Conservation (phyloP, 1,140 invertebrate genomes). For the Lepeophtheirus salmonis region DNA sequence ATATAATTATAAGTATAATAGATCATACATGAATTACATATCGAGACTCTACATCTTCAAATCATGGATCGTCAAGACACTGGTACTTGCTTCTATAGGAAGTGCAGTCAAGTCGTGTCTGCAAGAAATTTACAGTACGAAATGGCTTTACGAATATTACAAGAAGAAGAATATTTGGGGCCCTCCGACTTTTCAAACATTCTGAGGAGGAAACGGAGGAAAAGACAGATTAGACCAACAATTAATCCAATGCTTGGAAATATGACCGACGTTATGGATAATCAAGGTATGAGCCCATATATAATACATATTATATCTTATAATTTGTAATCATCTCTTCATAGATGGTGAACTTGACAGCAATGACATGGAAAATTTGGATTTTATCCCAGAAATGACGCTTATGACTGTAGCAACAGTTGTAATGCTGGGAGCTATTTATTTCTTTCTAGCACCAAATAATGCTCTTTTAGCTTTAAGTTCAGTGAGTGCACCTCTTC, state of each 20-base stretch:
- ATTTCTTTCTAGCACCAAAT: too few relatives aligned
- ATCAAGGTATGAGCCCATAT: too few relatives aligned
- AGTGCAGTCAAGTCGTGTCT: not conserved
- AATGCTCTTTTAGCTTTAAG: not conserved
- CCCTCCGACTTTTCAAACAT: not conserved
- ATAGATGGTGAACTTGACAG: too few relatives aligned
- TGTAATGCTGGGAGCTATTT: too few relatives aligned
- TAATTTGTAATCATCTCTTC: too few relatives aligned
- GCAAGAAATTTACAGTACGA: not conserved
- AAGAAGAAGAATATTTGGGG: not conserved
- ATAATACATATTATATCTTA: too few relatives aligned
- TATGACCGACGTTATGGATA: too few relatives aligned
- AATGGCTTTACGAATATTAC: not conserved
- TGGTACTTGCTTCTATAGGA: not conserved
- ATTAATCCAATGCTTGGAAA: too few relatives aligned
- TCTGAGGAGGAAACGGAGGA: not conserved
- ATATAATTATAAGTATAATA: not conserved
- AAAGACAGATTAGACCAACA: too few relatives aligned
- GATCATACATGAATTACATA: not conserved
- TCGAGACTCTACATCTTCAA: not conserved
- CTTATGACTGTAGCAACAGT: too few relatives aligned
- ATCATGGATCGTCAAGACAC: not conserved
- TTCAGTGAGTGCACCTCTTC: not conserved
- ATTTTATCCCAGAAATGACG: too few relatives aligned
- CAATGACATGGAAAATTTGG: too few relatives aligned